Conservation (phyloP, 2,888 invertebrate species). For the Drosophila flavopinicola region DNA sequence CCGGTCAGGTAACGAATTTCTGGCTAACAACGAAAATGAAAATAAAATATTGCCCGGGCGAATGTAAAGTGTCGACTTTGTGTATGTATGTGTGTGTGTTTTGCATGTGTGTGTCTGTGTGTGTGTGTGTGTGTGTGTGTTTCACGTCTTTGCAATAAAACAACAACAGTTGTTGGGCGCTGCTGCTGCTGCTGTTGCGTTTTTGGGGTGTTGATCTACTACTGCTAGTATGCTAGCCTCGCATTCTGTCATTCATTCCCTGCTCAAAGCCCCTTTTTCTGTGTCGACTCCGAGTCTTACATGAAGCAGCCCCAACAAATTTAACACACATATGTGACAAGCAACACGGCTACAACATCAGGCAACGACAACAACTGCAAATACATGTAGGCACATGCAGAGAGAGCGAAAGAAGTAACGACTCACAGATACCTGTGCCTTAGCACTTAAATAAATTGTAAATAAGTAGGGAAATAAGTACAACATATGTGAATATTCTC, state of each 20-base stretch:
- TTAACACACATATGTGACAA: constrained; percentile 51
- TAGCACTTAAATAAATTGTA: no score
- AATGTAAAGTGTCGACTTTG: constrained; percentile 77
- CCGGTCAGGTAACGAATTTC: constrained; percentile 71
- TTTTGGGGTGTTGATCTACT: constrained; percentile 61
- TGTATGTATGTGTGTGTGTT: constrained; percentile 38
- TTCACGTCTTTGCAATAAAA: constrained; percentile 72
- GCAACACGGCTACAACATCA: constrained; percentile 12
- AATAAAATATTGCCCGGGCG: constrained; percentile 71
- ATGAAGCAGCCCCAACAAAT: constrained; percentile 36
- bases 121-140: constrained; percentile 49
- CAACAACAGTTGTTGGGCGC: constrained; percentile 32
- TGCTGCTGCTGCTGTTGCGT: constrained; percentile 21
- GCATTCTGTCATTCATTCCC: constrained; percentile 12
- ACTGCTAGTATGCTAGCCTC: constrained; percentile 29
- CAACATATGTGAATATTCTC: neutral
- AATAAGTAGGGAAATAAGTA: neutral
- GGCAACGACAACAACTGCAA: constrained; percentile 13
- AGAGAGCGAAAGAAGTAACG: neutral
- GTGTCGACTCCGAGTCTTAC: constrained; percentile 13
- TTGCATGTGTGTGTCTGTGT: constrained; percentile 37
- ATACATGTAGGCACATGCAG: no score
- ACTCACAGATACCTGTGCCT: constrained; percentile 2
- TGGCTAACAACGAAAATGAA: constrained; percentile 72
- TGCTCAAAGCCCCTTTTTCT: neutral